Base-by-base conservation (phyloP, 2,113 vertebrate genomes). In the Phasianus colchicus region DNA sequence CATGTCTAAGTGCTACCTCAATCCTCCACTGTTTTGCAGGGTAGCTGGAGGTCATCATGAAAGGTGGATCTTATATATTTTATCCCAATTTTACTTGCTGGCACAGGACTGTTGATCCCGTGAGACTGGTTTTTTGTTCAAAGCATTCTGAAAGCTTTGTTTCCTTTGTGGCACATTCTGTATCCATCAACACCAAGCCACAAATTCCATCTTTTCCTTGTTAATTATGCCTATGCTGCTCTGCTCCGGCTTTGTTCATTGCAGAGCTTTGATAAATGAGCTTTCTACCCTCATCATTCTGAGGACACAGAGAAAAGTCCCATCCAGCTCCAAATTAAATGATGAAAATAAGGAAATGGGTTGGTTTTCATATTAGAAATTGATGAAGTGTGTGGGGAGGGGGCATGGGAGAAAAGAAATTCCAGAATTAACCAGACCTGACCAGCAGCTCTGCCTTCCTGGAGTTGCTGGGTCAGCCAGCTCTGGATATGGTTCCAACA, bases 121-220 rank as follows among this genome's bases (percentile, higher is more conserved):
- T 94, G 92, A 96, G 95, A 95, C 73, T 61, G 34, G 83, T 90
- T 95, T 94, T 93, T 57, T 88, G 83, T 95, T 96, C 93, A 96
- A 96, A 96, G 93, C 88, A 88, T 96, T 96, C 93, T 92, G 73
- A 94, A 65, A 88, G 86, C 90, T 96, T 96, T 94, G 83, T 92
- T 95, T 93, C 90, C 34, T 96, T 95, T 93, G 90, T 94, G 88
- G 88, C 83, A 94, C 96, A 95, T 96, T 96, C 85, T 93, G 95
- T 93, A 96, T 93, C 93, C 96, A 96, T 95, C 93, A 96, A 75
- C 90, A 90, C 92, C 88, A 90, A 96, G 90, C 96, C 95, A 96
- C 95, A 96, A 86, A 42, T 86, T 95, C 90, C 57, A 90, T 84
- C 95, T 95, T 94, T 93, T 21, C 69, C 92, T 75, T 67, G 34